Evolutionary conservation across 2,888 invertebrate genomes (phyloP).

Genomic region (Rhamnusium bicolor): DNA sequence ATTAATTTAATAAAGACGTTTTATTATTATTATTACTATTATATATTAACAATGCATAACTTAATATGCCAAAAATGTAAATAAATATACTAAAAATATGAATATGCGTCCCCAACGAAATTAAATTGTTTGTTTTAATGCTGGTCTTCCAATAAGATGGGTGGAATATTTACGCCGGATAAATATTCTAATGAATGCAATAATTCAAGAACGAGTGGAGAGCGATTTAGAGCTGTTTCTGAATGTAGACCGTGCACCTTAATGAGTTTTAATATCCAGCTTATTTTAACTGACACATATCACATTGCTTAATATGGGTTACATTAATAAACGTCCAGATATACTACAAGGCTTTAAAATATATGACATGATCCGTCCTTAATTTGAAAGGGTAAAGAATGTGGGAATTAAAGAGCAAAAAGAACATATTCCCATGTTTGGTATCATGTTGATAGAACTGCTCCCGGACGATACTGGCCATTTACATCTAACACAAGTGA

Average conservation of each 20-base stretch:
- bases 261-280: conserved; percentile 26
- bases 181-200: conserved; percentile 24
- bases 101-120: not conserved
- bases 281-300: conserved; percentile 23
- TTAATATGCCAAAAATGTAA: too few species aligned
- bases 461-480: too few species aligned
- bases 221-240: conserved; percentile 21
- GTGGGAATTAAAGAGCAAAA: not conserved
- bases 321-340: conserved; percentile 21
- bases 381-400: conserved; percentile 4
- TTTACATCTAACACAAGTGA: too few species aligned
- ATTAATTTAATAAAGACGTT: too few species aligned
- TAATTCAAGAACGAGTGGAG: conserved; percentile 18
- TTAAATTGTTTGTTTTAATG: conserved; percentile 10
- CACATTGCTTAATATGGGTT: conserved; percentile 10
- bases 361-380: conserved; percentile 4
- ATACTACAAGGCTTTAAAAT: conserved; percentile 3
- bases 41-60: too few species aligned
- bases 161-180: conserved; percentile 10
- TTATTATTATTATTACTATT: too few species aligned
- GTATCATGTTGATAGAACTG: too few species aligned
- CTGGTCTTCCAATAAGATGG: conserved; percentile 6
- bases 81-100: not conserved
- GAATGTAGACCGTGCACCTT: conserved; percentile 19
- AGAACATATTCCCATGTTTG: not conserved